Evolutionary conservation across 53 echinoderm and acorn worm species (phyloP).

Genomic region (Temnopleurus reevesii): DNA sequence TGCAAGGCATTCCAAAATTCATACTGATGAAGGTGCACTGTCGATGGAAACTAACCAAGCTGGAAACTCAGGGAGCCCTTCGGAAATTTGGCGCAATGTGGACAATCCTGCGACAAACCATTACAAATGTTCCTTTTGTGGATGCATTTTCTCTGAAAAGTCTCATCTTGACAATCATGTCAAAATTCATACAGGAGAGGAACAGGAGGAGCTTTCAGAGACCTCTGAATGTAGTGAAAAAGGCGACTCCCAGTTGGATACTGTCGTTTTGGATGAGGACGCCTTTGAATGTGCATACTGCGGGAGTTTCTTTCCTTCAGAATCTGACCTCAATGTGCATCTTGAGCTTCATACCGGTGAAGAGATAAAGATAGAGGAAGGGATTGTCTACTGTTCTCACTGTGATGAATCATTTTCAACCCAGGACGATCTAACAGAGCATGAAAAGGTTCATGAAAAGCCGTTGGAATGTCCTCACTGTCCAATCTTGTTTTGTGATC

Average conservation of each 20-base stretch:
- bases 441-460: not conserved
- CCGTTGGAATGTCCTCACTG: not conserved
- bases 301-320: not conserved
- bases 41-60: no score
- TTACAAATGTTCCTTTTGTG: no score
- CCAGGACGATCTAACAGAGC: not conserved
- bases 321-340: not conserved
- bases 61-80: no score
- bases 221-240: not conserved
- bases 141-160: no score
- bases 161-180: not conserved
- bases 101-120: no score
- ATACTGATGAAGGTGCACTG: no score
- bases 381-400: not conserved
- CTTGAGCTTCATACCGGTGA: not conserved
- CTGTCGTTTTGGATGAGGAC: not conserved
- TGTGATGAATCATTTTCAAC: not conserved
- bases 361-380: not conserved
- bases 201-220: not conserved
- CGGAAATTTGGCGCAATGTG: no score
- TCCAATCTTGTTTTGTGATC: not conserved
- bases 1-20: no score
- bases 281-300: not conserved
- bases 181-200: not conserved
- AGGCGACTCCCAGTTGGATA: not conserved